These are phyloP conservation scores for Ceratothoa steindachneri DNA, from an alignment of 2,888 invertebrate species.

Conservation along the genomic window DNA sequence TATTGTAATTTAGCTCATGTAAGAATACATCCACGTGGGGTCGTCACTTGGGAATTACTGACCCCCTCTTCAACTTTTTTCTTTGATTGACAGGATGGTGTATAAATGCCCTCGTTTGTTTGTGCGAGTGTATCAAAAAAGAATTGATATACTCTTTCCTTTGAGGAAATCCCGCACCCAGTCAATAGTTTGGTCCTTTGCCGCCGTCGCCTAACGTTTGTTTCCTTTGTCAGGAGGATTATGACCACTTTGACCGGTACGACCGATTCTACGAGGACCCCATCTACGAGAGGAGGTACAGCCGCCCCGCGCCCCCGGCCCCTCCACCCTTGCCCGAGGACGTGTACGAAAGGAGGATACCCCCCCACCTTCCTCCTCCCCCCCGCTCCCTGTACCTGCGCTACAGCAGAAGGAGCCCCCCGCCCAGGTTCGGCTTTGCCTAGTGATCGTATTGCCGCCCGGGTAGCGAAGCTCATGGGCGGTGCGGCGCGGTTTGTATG, in stretches of 20 bases:
- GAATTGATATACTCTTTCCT: too few species aligned
- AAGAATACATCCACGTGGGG: too few species aligned
- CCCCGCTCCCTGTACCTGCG: slow-evolving; percentile 41
- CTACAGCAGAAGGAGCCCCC: slow-evolving; percentile 40
- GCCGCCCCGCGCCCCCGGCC: slow-evolving; percentile 32
- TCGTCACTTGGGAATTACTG: too few species aligned
- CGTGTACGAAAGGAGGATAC: slow-evolving; percentile 36
- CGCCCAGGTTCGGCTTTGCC: slow-evolving; percentile 24
- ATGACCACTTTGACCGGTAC: slow-evolving; percentile 35
- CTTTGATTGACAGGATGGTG: too few species aligned
- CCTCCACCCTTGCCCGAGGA: slow-evolving; percentile 45
- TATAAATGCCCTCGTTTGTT: too few species aligned
- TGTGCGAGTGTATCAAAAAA: too few species aligned
- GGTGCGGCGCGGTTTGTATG: background rate
- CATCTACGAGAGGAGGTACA: slow-evolving; percentile 35
- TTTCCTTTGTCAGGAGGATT: slow-evolving; percentile 37
- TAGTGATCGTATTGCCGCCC: background rate
- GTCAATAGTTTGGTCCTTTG: too few species aligned
- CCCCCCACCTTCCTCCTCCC: slow-evolving; percentile 35
- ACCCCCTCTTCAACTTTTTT: too few species aligned
- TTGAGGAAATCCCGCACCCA: too few species aligned
- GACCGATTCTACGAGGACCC: slow-evolving; percentile 42
- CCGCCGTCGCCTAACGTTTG: too few species aligned
- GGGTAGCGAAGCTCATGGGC: background rate
- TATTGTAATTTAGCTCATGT: too few species aligned